Base-by-base conservation (phyloP, 2,888 invertebrate species). In the Lampropteryx suffumata region DNA sequence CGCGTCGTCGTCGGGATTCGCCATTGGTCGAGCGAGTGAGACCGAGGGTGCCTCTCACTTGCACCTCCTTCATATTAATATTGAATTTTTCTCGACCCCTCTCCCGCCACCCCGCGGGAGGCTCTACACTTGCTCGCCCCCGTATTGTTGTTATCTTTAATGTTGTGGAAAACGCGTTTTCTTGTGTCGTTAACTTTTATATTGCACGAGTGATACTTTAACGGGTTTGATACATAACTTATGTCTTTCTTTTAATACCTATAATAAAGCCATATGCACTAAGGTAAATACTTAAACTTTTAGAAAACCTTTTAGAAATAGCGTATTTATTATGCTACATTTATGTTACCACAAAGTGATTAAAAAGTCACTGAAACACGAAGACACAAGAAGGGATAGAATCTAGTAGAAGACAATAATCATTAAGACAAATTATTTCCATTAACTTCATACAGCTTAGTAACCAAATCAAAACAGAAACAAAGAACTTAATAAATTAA, bases 21-120 rank as follows among this genome's bases (percentile, higher is more conserved):
- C 91, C 89, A 91, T 91, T 91, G 91, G 91, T 84, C 89, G 89
- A 76, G 86, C 76, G 77, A 90, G 79, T 69, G 84, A 84, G 90
- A 91, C 85, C 85, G 61, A 68, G 54, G 76, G 82, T 82, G 71
- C 69, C 65, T 91, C 92, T 91, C 91, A 74, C 91, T 91, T 90
- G 86, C 92, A 92, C 92, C 92, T 91, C 92, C 92, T 92, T 91
- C 92, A 94, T 94, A 94, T 94, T 94, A 94, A 94, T 94, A 94
- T 94, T 93, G 93, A 93, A 94, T 94, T 94, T 94, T 94, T 93
- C 90, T 91, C 91, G 91, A 90, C 91, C 90, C 91, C 24, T 85
- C 90, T 78, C 83, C 80, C 77, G 77, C 83, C 85, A 82, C 88
- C 90, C 80, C 81, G 76, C 84, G 86, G 88, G 89, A 88, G 88